phyloP scores from a whole-genome alignment of 2,113 vertebrate species.

The Channa argus region DNA sequence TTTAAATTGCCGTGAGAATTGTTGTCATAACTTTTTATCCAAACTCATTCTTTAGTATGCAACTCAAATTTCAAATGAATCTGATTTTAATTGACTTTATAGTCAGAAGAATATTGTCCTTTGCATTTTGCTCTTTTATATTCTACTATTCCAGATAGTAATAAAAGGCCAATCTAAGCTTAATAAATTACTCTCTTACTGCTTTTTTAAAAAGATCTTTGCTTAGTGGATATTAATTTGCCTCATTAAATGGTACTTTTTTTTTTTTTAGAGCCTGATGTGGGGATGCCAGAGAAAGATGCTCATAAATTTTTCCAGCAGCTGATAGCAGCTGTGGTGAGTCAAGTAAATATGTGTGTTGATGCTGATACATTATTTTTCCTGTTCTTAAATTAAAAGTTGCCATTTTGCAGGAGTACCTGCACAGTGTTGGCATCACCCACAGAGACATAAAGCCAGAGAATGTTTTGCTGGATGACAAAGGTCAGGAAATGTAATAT shows the following conservation, averaged over 20 bases:
- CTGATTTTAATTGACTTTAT: no score
- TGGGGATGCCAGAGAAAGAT: conserved; percentile 95
- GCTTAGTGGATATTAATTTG: no score
- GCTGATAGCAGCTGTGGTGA: conserved; percentile 94
- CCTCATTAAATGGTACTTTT: neutral
- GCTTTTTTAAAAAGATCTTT: neutral
- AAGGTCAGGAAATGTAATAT: conserved; percentile 80
- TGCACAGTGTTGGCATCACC: conserved; percentile 93
- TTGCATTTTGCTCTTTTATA: no score
- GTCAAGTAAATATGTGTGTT: conserved; percentile 50
- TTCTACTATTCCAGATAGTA: no score
- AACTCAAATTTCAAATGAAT: no score
- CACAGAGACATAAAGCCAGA: conserved; percentile 98
- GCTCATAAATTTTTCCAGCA: conserved; percentile 95
- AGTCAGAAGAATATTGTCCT: no score
- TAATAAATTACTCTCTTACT: neutral
- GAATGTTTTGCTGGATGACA: conserved; percentile 94
- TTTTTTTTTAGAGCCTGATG: conserved; percentile 88
- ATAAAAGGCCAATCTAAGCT: neutral
- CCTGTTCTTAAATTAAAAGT: neutral
- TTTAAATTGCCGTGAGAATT: no score
- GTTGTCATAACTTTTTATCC: no score
- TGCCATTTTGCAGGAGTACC: conserved; percentile 86
- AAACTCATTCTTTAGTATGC: no score
- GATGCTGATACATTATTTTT: neutral